These are phyloP conservation scores for Bilobella aurantiaca DNA, from an alignment of 1,140 invertebrate genomes.

Conservation along the genomic window DNA sequence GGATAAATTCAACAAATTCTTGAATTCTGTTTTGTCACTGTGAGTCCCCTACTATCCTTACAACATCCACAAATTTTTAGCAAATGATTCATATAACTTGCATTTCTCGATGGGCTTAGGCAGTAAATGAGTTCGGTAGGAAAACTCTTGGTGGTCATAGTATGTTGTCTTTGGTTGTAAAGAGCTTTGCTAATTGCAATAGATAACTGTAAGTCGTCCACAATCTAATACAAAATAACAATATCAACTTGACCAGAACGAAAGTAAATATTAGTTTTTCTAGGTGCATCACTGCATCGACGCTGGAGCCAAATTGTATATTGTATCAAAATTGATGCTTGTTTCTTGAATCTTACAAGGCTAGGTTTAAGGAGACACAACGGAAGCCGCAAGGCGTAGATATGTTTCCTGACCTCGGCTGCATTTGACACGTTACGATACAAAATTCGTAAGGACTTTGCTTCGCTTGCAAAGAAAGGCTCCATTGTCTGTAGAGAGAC, in stretches of 20 bases:
- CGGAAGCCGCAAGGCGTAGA: constrained; percentile 45
- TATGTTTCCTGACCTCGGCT: constrained; percentile 45
- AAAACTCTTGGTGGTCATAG: constrained; percentile 50
- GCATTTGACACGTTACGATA: constrained; percentile 52
- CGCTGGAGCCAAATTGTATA: not conserved
- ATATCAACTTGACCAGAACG: too few species aligned
- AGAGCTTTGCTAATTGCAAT: constrained; percentile 59
- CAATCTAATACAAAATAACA: too few species aligned
- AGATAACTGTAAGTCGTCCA: constrained; percentile 53
- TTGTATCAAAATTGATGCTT: not conserved
- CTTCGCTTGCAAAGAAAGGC: constrained; percentile 13
- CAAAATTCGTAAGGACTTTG: constrained; percentile 35
- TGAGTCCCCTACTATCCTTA: too few species aligned
- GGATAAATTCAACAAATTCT: constrained; percentile 7
- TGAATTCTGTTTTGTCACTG: too few species aligned
- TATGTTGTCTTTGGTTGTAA: constrained; percentile 42
- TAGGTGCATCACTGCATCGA: not conserved
- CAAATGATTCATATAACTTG: too few species aligned
- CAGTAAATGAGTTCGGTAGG: constrained; percentile 58
- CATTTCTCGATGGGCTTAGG: constrained; percentile 55
- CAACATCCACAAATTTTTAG: too few species aligned
- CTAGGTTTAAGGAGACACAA: constrained; percentile 53
- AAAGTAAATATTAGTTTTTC: constrained; percentile 1
- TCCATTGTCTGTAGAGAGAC: constrained; percentile 59
- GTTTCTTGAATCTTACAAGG: too few species aligned